Percentiles rank a stretch among this genome's conserved stretches.
Evolutionary conservation across 2,113 vertebrate genomes (phyloP).

Genomic region (Ivindomyrus marchei): DNA sequence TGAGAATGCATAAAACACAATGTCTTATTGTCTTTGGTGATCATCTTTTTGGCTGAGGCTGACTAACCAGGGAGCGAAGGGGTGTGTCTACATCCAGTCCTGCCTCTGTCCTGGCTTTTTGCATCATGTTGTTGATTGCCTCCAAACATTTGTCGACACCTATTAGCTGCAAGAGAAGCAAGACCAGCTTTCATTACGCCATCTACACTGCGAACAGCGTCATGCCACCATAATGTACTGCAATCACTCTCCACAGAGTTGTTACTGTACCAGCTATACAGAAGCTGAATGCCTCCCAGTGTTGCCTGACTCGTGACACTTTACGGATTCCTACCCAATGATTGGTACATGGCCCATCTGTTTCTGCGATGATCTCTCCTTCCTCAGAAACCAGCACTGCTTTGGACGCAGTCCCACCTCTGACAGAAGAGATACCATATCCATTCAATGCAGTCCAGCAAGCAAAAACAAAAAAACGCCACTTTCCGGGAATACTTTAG

Average conservation of each 20-base stretch:
- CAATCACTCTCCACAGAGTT: not conserved
- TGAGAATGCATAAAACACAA: not conserved
- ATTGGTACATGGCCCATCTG: constrained; percentile 76
- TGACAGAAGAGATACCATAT: constrained; percentile 25
- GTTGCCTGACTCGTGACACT: not conserved
- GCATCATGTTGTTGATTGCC: constrained; percentile 77
- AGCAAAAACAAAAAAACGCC: not conserved
- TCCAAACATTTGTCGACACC: constrained; percentile 73
- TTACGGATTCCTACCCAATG: constrained; percentile 67
- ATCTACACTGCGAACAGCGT: constrained; percentile 6
- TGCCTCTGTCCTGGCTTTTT: constrained; percentile 70
- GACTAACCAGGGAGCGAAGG: constrained; percentile 71
- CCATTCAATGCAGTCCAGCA: not conserved
- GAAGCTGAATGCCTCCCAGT: not conserved
- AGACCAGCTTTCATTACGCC: not conserved
- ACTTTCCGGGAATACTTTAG: not conserved
- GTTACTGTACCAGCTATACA: not conserved
- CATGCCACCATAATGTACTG: not conserved
- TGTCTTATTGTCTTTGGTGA: not conserved
- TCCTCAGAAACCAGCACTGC: constrained; percentile 69
- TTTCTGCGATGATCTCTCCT: constrained; percentile 73
- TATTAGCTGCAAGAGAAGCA: constrained; percentile 62
- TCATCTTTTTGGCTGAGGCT: not conserved
- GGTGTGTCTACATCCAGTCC: constrained; percentile 62
- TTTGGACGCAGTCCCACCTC: constrained; percentile 77